Evolutionary conservation across 1,140 invertebrate species (phyloP).

Genomic region (Drosophila mayri): DNA sequence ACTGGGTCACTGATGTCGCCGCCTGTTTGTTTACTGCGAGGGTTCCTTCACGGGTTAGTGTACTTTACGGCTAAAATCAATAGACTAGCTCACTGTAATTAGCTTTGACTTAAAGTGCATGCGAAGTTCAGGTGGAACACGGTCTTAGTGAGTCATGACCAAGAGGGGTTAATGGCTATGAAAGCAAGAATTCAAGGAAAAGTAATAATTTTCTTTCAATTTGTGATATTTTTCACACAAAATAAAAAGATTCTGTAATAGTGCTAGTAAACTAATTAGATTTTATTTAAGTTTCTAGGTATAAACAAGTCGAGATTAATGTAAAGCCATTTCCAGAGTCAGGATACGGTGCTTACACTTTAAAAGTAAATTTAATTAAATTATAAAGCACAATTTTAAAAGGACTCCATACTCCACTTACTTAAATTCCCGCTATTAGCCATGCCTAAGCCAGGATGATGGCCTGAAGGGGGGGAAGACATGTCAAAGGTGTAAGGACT

Average conservation of each 20-base stretch:
- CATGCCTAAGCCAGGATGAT: background rate
- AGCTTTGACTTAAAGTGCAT: constrained; percentile 59
- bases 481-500: constrained; percentile 29
- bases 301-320: background rate
- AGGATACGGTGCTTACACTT: background rate
- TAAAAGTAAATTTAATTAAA: background rate
- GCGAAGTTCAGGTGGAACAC: constrained; percentile 42
- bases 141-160: constrained; percentile 34
- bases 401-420: background rate
- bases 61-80: constrained; percentile 64
- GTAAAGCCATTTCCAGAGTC: background rate
- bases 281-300: background rate
- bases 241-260: background rate
- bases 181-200: background rate
- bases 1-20: constrained; percentile 62
- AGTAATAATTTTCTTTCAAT: background rate
- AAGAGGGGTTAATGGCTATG: background rate
- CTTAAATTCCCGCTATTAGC: background rate
- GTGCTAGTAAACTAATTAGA: background rate
- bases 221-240: too few relatives aligned
- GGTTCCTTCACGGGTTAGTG: constrained; percentile 63
- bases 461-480: background rate
- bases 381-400: background rate
- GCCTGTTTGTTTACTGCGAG: constrained; percentile 37
- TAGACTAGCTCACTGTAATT: constrained; percentile 64